Percentiles rank a stretch among this genome's conserved stretches.
phyloP scores from a whole-genome alignment of 2,113 vertebrate species.

The Labrus mixtus region DNA sequence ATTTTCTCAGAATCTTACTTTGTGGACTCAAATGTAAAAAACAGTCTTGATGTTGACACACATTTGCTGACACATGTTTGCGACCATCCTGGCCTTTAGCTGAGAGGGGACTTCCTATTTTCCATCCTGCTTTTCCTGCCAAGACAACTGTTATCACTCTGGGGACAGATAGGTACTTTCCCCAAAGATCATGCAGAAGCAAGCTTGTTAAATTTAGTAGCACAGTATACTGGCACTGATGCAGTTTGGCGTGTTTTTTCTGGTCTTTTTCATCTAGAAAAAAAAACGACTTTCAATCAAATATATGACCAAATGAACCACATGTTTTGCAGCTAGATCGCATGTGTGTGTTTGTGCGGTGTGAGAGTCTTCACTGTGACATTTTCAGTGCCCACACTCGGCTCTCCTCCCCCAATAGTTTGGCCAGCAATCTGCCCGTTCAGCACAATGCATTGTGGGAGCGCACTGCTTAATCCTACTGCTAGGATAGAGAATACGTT shows the following conservation, averaged over 20 bases:
- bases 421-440: constrained; percentile 37
- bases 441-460: constrained; percentile 68
- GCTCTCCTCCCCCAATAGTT: constrained; percentile 14
- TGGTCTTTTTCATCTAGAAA: background rate
- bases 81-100: constrained; percentile 49
- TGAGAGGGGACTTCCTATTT: constrained; percentile 63
- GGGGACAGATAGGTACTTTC: constrained; percentile 34
- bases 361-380: constrained; percentile 8
- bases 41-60: constrained; percentile 52
- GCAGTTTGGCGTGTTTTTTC: background rate
- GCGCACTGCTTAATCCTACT: constrained; percentile 53
- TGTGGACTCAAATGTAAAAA: constrained; percentile 49
- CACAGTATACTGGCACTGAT: background rate
- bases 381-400: constrained; percentile 32
- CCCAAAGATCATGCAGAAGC: constrained; percentile 19
- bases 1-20: constrained; percentile 23
- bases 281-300: background rate
- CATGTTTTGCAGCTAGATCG: background rate
- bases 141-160: constrained; percentile 45
- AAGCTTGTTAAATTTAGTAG: background rate
- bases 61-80: constrained; percentile 51
- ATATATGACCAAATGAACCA: background rate
- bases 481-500: constrained; percentile 52
- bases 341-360: background rate
- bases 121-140: constrained; percentile 44